Conservation (phyloP, 2,113 vertebrate genomes). For the Rhea pennata region DNA sequence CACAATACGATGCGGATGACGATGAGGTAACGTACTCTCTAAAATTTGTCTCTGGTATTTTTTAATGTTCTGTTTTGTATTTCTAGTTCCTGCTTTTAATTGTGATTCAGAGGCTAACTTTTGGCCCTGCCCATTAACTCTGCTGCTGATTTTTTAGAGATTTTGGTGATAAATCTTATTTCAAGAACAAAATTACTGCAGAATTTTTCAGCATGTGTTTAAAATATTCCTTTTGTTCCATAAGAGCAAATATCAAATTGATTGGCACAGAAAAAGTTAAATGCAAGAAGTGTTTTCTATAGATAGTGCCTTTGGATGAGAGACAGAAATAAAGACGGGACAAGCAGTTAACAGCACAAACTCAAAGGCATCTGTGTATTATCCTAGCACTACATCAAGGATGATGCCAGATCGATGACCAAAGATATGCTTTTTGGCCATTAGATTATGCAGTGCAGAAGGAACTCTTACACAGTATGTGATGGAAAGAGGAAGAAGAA, state of each 20-base stretch:
- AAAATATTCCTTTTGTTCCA: background rate
- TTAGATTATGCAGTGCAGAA: background rate
- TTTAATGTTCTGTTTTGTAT: background rate
- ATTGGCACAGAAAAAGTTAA: background rate
- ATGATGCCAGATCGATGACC: background rate
- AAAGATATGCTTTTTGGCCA: background rate
- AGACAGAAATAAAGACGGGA: background rate
- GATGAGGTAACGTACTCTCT: slow-evolving; percentile 86
- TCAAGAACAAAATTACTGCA: background rate
- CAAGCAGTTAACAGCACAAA: background rate
- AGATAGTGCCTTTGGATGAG: background rate
- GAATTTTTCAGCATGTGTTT: background rate
- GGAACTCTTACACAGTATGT: background rate
- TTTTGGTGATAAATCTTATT: background rate
- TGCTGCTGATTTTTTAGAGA: background rate
- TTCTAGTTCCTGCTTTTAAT: background rate
- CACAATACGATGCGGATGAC: slow-evolving; percentile 94
- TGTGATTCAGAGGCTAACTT: background rate
- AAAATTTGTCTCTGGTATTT: background rate
- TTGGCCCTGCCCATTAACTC: background rate
- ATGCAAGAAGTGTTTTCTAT: background rate
- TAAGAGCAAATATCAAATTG: background rate
- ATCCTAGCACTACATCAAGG: background rate
- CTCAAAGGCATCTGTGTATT: background rate
- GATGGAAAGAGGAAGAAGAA: background rate